Percentiles rank a stretch among this genome's conserved stretches.
Evolutionary conservation across 2,888 invertebrate genomes (phyloP).

Genomic region (Rhodophaea formosa): DNA sequence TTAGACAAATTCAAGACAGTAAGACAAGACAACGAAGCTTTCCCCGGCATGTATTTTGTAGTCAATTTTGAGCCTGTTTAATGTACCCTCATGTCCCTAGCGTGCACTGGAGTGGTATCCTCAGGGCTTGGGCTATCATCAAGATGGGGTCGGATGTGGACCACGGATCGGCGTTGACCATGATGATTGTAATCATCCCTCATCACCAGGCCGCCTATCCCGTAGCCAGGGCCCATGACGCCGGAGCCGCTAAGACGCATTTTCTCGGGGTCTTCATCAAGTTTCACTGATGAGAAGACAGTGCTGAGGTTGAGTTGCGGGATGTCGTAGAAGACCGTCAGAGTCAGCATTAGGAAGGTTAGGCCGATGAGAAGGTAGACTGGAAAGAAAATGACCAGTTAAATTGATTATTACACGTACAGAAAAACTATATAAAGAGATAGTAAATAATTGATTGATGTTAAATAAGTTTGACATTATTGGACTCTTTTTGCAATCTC

Average conservation of each 20-base stretch:
- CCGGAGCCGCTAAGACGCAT: constrained; percentile 82
- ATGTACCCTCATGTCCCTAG: constrained; percentile 78
- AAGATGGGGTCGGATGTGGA: constrained; percentile 83
- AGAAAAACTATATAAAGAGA: too few species aligned
- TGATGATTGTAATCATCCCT: constrained; percentile 74
- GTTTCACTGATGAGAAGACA: constrained; percentile 85
- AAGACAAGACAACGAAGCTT: too few species aligned
- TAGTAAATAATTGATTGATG: too few species aligned
- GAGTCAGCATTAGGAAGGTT: constrained; percentile 90
- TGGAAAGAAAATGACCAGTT: constrained; percentile 51
- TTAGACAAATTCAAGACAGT: too few species aligned
- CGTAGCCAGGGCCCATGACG: constrained; percentile 71
- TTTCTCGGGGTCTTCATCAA: constrained; percentile 84
- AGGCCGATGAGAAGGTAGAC: constrained; percentile 90
- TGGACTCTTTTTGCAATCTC: too few species aligned
- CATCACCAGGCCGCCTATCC: constrained; percentile 69
- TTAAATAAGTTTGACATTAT: too few species aligned
- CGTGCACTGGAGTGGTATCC: constrained; percentile 83
- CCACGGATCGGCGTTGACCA: constrained; percentile 81
- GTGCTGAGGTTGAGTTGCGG: constrained; percentile 92
- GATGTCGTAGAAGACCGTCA: constrained; percentile 93
- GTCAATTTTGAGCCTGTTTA: constrained; percentile 41
- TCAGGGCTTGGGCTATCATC: constrained; percentile 87
- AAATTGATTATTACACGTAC: too few species aligned
- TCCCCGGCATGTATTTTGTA: too few species aligned